Conservation (phyloP, 2,888 invertebrate genomes). For the Campaea margaritaria region DNA sequence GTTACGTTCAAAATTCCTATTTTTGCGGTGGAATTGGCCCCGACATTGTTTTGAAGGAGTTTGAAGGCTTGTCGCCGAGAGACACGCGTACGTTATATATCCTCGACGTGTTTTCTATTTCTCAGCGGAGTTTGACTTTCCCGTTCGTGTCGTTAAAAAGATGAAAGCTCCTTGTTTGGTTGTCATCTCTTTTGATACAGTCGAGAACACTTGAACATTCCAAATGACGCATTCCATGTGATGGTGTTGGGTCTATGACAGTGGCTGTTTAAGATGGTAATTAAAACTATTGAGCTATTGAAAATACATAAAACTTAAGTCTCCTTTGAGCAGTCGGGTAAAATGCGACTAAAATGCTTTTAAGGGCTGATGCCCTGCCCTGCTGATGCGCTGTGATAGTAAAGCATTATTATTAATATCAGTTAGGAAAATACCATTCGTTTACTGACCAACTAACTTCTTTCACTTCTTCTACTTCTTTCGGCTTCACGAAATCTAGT, state of each 20-base stretch:
- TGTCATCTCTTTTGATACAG: background rate
- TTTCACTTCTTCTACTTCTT: too few species aligned
- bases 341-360: too few species aligned
- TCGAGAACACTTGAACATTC: background rate
- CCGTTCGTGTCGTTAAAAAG: background rate
- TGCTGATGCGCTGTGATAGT: too few species aligned
- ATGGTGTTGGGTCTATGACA: background rate
- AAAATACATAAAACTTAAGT: too few species aligned
- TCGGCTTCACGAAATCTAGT: too few species aligned
- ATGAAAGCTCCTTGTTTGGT: slow-evolving; percentile 2
- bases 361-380: too few species aligned
- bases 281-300: too few species aligned
- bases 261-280: too few species aligned
- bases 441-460: too few species aligned
- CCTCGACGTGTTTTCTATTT: slow-evolving; percentile 6
- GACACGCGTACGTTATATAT: slow-evolving; percentile 5
- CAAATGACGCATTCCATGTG: background rate
- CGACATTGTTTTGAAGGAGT: slow-evolving; percentile 25
- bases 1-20: slow-evolving; percentile 30
- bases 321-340: too few species aligned
- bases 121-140: slow-evolving; percentile 4
- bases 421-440: too few species aligned
- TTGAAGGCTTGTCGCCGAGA: slow-evolving; percentile 13
- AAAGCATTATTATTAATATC: too few species aligned
- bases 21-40: slow-evolving; percentile 23